Percentiles rank a stretch among this genome's conserved stretches.
phyloP scores from a whole-genome alignment of 2,888 invertebrate genomes.

The Microchrysa polita region DNA sequence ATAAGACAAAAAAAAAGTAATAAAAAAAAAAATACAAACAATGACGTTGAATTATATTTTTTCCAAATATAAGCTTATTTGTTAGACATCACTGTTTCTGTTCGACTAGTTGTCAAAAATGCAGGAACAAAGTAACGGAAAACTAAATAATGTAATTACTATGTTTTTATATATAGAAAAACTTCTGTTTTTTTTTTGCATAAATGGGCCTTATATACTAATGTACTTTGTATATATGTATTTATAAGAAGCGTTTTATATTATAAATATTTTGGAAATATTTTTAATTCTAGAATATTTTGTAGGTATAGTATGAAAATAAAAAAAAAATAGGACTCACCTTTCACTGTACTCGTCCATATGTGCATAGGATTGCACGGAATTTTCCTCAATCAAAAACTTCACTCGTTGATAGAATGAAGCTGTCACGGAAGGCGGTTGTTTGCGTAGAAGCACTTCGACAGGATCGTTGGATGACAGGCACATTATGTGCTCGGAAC shows the following conservation, averaged over 20 bases:
- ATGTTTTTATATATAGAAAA: no score
- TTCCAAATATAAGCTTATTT: no score
- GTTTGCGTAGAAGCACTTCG: constrained; percentile 93
- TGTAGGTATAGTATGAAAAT: no score
- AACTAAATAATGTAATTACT: constrained; percentile 6
- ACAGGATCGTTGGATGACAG: constrained; percentile 95
- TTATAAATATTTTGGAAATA: neutral
- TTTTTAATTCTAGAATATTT: neutral
- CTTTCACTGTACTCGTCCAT: constrained; percentile 98
- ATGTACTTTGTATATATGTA: neutral
- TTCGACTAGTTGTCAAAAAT: constrained; percentile 11
- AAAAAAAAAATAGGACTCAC: constrained; percentile 72
- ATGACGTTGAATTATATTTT: neutral
- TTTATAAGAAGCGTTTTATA: neutral
- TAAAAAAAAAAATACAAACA: constrained; percentile 11
- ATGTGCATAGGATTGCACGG: constrained; percentile 97
- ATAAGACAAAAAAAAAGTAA: constrained; percentile 16
- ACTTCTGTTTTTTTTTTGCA: constrained; percentile 2
- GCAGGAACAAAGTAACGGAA: constrained; percentile 15
- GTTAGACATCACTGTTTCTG: no score
- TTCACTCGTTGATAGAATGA: constrained; percentile 98
- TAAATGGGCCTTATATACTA: neutral
- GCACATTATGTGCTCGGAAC: constrained; percentile 93
- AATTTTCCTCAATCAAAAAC: constrained; percentile 98
- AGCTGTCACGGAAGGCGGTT: constrained; percentile 95